Percentiles rank a stretch among this genome's conserved stretches.
Conservation (phyloP, 1,140 invertebrate genomes). For the Delia radicum region DNA sequence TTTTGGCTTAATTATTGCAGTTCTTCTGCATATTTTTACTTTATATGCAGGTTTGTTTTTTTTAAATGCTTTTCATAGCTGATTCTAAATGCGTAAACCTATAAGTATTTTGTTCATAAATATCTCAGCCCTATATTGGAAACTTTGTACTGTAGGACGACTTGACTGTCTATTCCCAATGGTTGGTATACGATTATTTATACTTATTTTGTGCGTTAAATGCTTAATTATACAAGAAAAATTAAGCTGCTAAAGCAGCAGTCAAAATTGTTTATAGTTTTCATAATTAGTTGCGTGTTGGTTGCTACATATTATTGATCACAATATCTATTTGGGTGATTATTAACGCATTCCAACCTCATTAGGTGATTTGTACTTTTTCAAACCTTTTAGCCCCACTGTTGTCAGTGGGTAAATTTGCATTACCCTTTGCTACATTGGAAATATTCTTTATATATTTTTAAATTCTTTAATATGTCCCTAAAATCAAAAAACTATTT, state of each 20-base stretch:
- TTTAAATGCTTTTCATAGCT: not conserved
- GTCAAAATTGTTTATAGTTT: not conserved
- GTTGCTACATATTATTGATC: not conserved
- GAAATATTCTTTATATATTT: no score
- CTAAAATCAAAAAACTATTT: no score
- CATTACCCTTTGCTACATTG: no score
- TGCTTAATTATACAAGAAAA: not conserved
- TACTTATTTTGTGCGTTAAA: not conserved
- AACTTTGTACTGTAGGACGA: no score
- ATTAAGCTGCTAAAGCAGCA: no score
- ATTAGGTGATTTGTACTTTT: not conserved
- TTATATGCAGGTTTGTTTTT: not conserved
- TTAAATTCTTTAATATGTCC: no score
- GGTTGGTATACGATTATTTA: not conserved
- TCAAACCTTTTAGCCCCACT: no score
- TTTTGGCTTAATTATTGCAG: no score
- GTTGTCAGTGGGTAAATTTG: no score
- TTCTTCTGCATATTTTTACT: no score
- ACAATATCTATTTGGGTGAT: not conserved
- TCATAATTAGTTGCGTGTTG: not conserved
- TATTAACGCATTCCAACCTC: conserved; percentile 1
- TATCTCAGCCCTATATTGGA: no score
- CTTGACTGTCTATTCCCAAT: not conserved
- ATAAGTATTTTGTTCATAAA: no score
- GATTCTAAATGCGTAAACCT: not conserved